phyloP scores from a whole-genome alignment of 2,797 vertebrate genomes.

The Hypotaenidia philippensis region DNA sequence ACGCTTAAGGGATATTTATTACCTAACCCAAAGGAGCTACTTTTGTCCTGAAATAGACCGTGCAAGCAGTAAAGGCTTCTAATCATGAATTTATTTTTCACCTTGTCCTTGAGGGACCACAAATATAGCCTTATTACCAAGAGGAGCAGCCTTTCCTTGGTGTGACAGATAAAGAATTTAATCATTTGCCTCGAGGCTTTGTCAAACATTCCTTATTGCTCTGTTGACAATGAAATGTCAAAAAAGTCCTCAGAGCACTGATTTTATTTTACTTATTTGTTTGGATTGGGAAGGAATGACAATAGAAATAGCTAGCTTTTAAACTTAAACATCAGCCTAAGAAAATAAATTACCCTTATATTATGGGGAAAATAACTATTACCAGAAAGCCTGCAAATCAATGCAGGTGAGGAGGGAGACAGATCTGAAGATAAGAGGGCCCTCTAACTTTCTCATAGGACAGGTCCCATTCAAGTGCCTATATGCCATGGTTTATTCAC shows the following conservation, averaged over 20 bases:
- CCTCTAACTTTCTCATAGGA: background rate
- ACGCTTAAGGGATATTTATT: background rate
- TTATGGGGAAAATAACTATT: background rate
- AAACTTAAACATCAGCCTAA: background rate
- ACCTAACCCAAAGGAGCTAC: background rate
- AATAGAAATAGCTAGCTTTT: background rate
- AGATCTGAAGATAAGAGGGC: background rate
- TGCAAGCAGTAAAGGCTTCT: conserved; percentile 8
- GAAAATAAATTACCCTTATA: background rate
- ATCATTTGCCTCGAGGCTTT: conserved; percentile 38
- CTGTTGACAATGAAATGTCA: conserved; percentile 35
- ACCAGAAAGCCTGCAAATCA: background rate
- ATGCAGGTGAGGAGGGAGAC: background rate
- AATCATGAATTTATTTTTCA: conserved; percentile 35
- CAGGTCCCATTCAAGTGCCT: background rate
- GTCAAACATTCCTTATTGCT: background rate
- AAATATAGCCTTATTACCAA: conserved; percentile 23
- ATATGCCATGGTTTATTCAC: background rate
- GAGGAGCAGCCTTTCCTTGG: conserved; percentile 13
- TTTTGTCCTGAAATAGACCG: conserved; percentile 5
- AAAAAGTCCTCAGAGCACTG: background rate
- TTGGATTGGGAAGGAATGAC: background rate
- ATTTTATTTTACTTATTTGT: conserved; percentile 34
- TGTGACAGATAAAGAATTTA: conserved; percentile 41
- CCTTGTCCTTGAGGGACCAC: conserved; percentile 15